These are phyloP conservation scores for Channa argus DNA, from an alignment of 2,113 vertebrate species.

Conservation along the genomic window DNA sequence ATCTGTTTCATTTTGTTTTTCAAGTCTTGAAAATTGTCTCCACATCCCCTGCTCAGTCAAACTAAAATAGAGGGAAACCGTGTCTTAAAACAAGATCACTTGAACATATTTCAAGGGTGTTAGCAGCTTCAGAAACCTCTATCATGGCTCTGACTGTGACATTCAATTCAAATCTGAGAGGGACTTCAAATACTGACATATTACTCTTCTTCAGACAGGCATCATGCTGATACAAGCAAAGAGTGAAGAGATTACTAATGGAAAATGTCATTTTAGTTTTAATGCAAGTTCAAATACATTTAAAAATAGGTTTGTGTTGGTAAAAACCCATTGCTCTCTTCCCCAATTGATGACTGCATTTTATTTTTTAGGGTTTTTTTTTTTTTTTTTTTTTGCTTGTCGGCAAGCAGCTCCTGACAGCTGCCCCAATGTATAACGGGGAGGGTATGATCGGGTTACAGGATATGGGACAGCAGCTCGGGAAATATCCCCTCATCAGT, in stretches of 20 bases:
- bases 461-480: slow-evolving; percentile 77
- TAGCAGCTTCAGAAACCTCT: slow-evolving; percentile 60
- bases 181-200: slow-evolving; percentile 61
- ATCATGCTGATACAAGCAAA: slow-evolving; percentile 54
- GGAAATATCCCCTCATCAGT: slow-evolving; percentile 83
- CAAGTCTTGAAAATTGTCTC: slow-evolving; percentile 44
- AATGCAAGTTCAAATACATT: slow-evolving; percentile 44
- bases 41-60: slow-evolving; percentile 34
- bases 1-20: slow-evolving; percentile 39
- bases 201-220: slow-evolving; percentile 48
- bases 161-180: slow-evolving; percentile 60
- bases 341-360: slow-evolving; percentile 24
- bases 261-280: slow-evolving; percentile 54
- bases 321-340: slow-evolving; percentile 34
- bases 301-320: slow-evolving; percentile 51
- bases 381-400: slow-evolving; percentile 16
- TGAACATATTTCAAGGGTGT: slow-evolving; percentile 59
- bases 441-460: slow-evolving; percentile 74
- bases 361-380: background rate
- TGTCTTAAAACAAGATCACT: slow-evolving; percentile 57
- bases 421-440: slow-evolving; percentile 53
- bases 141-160: slow-evolving; percentile 61
- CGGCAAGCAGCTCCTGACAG: slow-evolving; percentile 60
- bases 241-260: slow-evolving; percentile 39
- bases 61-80: slow-evolving; percentile 43